These are phyloP conservation scores for Hoplodrina ambigua DNA, from an alignment of 2,888 invertebrate genomes.

Conservation along the genomic window DNA sequence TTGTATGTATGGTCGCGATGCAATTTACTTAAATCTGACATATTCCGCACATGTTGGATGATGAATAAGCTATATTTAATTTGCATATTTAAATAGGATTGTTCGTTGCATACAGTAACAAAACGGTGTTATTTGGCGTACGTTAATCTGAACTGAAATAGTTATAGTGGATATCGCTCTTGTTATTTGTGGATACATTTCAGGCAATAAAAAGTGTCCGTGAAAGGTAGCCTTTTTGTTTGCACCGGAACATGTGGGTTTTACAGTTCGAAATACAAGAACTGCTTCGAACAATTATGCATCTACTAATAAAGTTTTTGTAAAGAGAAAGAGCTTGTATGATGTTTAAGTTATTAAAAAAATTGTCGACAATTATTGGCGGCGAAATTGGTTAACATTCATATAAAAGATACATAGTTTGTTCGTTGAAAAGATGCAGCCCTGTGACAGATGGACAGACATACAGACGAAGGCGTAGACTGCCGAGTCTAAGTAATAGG, in stretches of 20 bases:
- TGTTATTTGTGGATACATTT: constrained; percentile 39
- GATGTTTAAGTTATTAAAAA: too few relatives aligned
- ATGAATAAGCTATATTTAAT: constrained; percentile 31
- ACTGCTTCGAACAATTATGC: not conserved
- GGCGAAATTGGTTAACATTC: too few relatives aligned
- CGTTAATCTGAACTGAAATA: constrained; percentile 42
- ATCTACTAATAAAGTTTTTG: not conserved
- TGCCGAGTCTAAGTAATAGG: too few relatives aligned
- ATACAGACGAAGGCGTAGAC: too few relatives aligned
- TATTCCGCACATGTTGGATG: constrained; percentile 27
- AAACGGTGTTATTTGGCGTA: constrained; percentile 27
- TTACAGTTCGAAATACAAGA: not conserved
- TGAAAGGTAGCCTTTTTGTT: not conserved
- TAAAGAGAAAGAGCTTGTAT: not conserved
- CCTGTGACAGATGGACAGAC: too few relatives aligned
- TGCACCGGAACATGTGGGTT: not conserved
- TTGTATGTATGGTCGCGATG: constrained; percentile 1
- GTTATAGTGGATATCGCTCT: constrained; percentile 3
- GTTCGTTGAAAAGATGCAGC: too few relatives aligned
- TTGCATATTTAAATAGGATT: constrained; percentile 37
- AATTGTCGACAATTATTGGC: too few relatives aligned
- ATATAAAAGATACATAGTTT: too few relatives aligned
- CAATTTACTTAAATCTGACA: constrained; percentile 41
- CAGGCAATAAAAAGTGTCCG: constrained; percentile 15
- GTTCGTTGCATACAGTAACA: constrained; percentile 20